Evolutionary conservation across 2,113 vertebrate species (phyloP), one percentile per base, ranked within the genome.

Genomic region (Chamaetylas fuelleborni): DNA sequence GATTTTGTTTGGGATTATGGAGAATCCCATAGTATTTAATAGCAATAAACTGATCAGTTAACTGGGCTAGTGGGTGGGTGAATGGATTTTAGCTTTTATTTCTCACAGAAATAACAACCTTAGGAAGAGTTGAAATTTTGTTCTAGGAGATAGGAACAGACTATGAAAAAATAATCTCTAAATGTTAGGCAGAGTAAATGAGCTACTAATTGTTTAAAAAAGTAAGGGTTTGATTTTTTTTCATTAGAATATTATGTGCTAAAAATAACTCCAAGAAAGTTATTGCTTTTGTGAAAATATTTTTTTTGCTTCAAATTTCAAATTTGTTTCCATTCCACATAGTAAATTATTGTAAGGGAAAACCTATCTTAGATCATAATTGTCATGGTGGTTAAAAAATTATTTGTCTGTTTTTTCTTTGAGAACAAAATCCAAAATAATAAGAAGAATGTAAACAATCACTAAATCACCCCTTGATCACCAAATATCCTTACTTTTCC

Each of bases 161-260:
- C 0, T 4, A 76, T 20, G 19, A 66, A 79, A 71, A 91, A 56
- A 33, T 19, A 60, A n/a, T 51, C 18, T 67, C 33, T 65, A 51
- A 60, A 64, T 72, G 11, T 76, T 73, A 51, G 5, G 5, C 19
- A 57, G 5, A 74, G 3, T 22, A 67, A 62, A 54, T 54, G 29
- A 66, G 7, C 4, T 42, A 40, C 3, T 50, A 56, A 60, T 16
- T 76, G 9, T 18, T 80, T 15, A 34, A 64, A 78, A 71, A 62
- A 7, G 1, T 8, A 10, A 9, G 3, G 4, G 6, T 42, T 56
- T 48, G 23, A 5, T 0, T 29, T 34, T 45, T 34, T 34, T 42
- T 9, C 54, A 42, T 1, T 69, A 50, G 14, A 53, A 9, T 42
- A 31, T 42, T 56, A 9, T 0, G 0, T 62, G 5, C 7, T 60